phyloP scores from a whole-genome alignment of 2,113 vertebrate species.

The Synchiropus splendidus region DNA sequence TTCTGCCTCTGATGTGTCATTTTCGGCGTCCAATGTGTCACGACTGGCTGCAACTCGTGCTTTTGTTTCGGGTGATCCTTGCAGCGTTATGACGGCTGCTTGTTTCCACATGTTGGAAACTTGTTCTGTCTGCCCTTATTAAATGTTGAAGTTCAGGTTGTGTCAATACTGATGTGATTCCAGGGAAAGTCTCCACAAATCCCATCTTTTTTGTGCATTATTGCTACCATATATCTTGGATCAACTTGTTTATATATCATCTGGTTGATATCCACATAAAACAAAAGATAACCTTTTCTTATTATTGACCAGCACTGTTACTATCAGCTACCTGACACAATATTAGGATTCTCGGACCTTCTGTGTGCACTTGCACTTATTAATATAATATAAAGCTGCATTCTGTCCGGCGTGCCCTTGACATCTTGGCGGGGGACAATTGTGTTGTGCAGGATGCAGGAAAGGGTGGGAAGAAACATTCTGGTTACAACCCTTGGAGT shows the following conservation, averaged over 20 bases:
- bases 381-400: neutral
- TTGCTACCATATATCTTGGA: too few species aligned
- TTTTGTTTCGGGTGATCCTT: neutral
- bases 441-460: constrained; percentile 70
- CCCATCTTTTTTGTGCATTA: too few species aligned
- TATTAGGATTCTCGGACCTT: too few species aligned
- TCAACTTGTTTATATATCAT: too few species aligned
- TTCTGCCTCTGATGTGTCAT: too few species aligned
- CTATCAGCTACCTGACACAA: too few species aligned
- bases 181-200: neutral
- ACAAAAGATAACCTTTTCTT: too few species aligned
- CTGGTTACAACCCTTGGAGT: constrained; percentile 36
- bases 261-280: too few species aligned
- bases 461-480: constrained; percentile 64
- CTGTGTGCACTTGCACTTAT: too few species aligned
- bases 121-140: too few species aligned
- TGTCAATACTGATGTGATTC: neutral
- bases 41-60: neutral
- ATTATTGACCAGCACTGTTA: too few species aligned
- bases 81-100: neutral
- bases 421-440: constrained; percentile 34
- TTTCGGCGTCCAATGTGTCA: too few species aligned
- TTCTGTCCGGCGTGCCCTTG: constrained; percentile 10
- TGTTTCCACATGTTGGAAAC: neutral
- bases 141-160: neutral